Conservation (phyloP, 2,113 vertebrate species). For the Candoia aspera region DNA sequence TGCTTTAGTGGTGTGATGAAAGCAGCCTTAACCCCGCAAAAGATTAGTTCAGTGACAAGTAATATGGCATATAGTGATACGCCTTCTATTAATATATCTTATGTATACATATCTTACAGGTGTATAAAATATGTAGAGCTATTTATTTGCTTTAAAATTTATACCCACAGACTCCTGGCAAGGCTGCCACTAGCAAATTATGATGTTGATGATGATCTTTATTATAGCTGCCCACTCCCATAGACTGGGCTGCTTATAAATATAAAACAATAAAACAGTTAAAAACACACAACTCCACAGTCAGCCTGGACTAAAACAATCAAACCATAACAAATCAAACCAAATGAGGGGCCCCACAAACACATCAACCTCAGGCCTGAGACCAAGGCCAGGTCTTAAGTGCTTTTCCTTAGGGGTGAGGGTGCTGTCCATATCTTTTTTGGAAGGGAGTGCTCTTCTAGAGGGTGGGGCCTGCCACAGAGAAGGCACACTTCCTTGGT, state of each 20-base stretch:
- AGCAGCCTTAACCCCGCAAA: background rate
- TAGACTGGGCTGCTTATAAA: background rate
- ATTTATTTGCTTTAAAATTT: background rate
- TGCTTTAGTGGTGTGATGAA: background rate
- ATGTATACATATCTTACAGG: background rate
- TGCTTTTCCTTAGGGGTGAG: background rate
- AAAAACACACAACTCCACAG: background rate
- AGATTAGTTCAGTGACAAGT: background rate
- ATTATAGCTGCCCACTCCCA: background rate
- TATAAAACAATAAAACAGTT: background rate
- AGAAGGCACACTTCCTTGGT: background rate
- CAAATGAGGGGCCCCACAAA: background rate
- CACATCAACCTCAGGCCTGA: background rate
- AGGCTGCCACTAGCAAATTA: background rate
- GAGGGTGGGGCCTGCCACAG: background rate
- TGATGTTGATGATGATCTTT: background rate
- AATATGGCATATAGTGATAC: background rate
- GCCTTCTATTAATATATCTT: background rate
- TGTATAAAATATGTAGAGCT: background rate
- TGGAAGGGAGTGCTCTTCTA: background rate
- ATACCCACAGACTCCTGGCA: background rate
- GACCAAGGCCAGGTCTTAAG: background rate
- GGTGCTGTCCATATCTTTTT: background rate
- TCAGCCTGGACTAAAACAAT: background rate
- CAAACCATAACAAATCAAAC: background rate